Base-by-base conservation (phyloP, 2,888 invertebrate genomes). In the Sinhomidia bicolor region DNA sequence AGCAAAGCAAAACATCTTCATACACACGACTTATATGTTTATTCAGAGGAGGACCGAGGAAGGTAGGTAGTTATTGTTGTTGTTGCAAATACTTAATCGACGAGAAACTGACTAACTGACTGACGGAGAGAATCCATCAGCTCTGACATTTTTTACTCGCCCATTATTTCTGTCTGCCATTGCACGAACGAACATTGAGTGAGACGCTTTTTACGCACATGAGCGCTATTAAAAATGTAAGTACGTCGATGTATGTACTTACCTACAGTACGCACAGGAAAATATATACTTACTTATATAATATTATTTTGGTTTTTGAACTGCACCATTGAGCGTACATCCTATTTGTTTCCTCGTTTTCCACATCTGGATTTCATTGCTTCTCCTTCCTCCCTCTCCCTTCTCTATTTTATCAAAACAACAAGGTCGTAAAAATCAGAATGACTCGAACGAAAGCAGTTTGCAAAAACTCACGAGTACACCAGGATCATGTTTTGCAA, bases 361-460 rank as follows among this genome's bases (percentile, higher is more conserved):
- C 60, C 44, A 62, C 85, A 85, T 85, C 85, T 85, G 85, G 41
- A 26, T 85, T 85, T 85, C 85, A 85, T 85, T 62, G 76, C 84
- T 78, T 85, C 44, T 26, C 36, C 78, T 44, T 36, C 65, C 47
- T 68, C 57, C 47, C 54, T 4, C 9, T 29, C 41, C 60, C 62
- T n/a, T n/a, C n/a, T 29, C 62, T 26, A 6, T 47, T 44, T 47
- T 78, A 85, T 85, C 79, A 85, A 85, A 85, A 85, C 80, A 85
- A 85, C 85, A 85, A 29, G 80, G 17, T 85, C 85, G 71, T 85
- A 85, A 85, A 85, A 85, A 51, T 79, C 65, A 41, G 85, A 85
- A 71, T 80, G 79, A 36, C 68, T 85, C 57, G n/a, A 60, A n/a
- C 17, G 17, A 74, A 32, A 54, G 57, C 17, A 9, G 85, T 36